phyloP scores from a whole-genome alignment of 2,797 vertebrate genomes.

The Myotis pilosus region DNA sequence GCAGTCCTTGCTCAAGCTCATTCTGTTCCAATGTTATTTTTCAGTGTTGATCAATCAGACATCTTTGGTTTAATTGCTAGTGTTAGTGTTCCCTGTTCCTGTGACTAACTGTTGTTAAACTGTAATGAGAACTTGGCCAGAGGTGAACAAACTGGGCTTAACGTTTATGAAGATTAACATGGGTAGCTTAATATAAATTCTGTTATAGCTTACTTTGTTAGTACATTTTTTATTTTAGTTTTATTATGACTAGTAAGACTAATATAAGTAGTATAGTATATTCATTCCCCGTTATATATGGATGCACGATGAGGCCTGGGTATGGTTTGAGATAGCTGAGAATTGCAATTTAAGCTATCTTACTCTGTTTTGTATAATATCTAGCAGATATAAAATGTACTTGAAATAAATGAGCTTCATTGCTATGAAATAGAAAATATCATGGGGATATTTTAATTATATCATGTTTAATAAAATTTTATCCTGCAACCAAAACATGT shows the following conservation, averaged over 20 bases:
- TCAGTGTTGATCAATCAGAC: not conserved
- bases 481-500: not conserved
- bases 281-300: not conserved
- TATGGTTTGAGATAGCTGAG: not conserved
- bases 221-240: not conserved
- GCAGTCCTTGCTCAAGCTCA: not conserved
- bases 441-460: not conserved
- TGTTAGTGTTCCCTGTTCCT: not conserved
- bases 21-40: not conserved
- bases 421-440: slow-evolving; percentile 3
- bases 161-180: not conserved
- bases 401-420: slow-evolving; percentile 27
- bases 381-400: not conserved
- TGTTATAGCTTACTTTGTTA: not conserved
- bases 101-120: not conserved
- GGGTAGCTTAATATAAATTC: not conserved
- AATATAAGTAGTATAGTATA: not conserved
- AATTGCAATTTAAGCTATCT: not conserved
- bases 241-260: not conserved
- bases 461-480: slow-evolving; percentile 19
- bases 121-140: not conserved
- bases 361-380: not conserved
- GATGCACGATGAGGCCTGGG: not conserved
- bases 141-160: not conserved
- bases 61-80: not conserved